Conservation (phyloP, 1,140 invertebrate species). For the Leguminivora glycinivorella region DNA sequence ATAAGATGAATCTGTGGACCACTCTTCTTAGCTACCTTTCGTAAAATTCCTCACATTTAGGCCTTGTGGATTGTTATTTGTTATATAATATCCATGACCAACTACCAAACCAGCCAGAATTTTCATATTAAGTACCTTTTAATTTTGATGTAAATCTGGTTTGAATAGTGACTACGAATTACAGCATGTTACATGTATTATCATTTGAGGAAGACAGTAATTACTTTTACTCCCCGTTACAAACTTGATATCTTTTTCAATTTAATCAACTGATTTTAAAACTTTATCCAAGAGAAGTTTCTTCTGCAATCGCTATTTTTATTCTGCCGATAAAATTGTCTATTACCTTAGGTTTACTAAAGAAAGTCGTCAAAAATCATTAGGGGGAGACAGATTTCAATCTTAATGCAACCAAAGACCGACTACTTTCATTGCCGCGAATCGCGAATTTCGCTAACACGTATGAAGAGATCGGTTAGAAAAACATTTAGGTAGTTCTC, state of each 20-base stretch:
- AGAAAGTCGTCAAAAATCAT: too few relatives aligned
- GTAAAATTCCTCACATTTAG: not conserved
- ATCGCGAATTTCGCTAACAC: not conserved
- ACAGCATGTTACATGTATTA: not conserved
- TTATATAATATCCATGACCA: not conserved
- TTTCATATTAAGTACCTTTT: conserved; percentile 35
- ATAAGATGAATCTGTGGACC: conserved; percentile 3
- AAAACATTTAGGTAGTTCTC: too few relatives aligned
- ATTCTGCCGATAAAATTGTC: not conserved
- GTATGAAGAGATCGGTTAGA: not conserved
- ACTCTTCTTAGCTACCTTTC: not conserved
- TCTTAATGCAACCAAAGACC: not conserved
- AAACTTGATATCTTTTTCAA: not conserved
- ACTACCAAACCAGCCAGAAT: conserved; percentile 71
- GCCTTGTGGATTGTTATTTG: not conserved
- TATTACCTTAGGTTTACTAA: not conserved
- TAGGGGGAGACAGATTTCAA: not conserved
- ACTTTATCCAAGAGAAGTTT: not conserved
- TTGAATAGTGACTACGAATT: not conserved
- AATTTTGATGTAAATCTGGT: conserved; percentile 21
- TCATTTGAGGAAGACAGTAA: not conserved
- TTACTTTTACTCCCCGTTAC: not conserved
- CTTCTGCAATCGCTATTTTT: not conserved
- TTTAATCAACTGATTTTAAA: not conserved
- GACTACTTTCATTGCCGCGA: too few relatives aligned